A percentile compares a stretch with the other conserved stretches of the same genome.
Evolutionary conservation across 1,140 invertebrate species (phyloP).

Genomic region (Acromyrmex echinatior): DNA sequence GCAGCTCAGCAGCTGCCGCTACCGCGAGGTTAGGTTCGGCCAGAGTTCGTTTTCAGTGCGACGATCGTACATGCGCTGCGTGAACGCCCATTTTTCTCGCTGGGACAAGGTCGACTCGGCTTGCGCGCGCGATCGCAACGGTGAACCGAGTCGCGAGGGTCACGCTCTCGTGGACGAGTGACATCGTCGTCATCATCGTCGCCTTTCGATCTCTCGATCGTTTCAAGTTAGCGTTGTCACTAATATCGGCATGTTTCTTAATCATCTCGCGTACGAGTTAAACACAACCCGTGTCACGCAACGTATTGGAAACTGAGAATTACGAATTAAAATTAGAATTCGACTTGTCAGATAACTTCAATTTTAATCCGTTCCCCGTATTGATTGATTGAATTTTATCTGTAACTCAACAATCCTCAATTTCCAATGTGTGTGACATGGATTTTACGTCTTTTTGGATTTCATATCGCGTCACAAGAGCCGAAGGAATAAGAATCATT

Average conservation of each 20-base stretch:
- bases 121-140: conserved; percentile 6
- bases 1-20: background rate
- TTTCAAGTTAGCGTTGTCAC: background rate
- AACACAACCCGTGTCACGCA: too few species aligned
- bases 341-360: too few species aligned
- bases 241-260: too few species aligned
- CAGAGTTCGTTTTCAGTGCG: conserved; percentile 57
- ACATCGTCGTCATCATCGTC: background rate
- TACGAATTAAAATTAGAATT: too few species aligned
- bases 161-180: background rate
- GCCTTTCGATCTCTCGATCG: background rate
- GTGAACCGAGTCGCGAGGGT: background rate
- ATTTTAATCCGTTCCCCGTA: too few species aligned
- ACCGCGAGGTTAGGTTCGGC: conserved; percentile 75
- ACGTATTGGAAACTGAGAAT: too few species aligned
- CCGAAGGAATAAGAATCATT: background rate
- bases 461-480: too few species aligned
- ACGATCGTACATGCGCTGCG: conserved; percentile 75
- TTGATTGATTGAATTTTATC: too few species aligned
- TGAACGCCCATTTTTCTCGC: conserved; percentile 84
- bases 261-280: background rate
- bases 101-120: conserved; percentile 24
- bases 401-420: too few species aligned
- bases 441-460: too few species aligned
- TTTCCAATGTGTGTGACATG: too few species aligned